Conservation (phyloP, 1,140 invertebrate genomes). For the Melitaea cinxia region DNA sequence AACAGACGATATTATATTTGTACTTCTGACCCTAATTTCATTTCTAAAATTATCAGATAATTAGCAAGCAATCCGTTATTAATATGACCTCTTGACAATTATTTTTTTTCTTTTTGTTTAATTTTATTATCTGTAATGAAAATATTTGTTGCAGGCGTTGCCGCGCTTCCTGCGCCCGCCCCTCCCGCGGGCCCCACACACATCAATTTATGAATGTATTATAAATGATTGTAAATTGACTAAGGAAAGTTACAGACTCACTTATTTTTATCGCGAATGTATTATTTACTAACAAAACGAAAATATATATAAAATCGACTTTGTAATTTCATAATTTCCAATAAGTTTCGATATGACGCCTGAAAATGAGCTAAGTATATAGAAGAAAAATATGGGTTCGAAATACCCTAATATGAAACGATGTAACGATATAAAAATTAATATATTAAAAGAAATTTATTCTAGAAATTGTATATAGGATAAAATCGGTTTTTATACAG, state of each 20-base stretch:
- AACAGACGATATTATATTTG: too few relatives aligned
- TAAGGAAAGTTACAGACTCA: slow-evolving; percentile 2
- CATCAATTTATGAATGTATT: slow-evolving; percentile 50
- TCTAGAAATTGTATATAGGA: neutral
- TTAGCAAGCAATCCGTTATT: too few relatives aligned
- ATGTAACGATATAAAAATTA: too few relatives aligned
- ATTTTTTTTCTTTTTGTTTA: too few relatives aligned
- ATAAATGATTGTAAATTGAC: slow-evolving; percentile 17
- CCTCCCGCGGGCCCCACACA: slow-evolving; percentile 28
- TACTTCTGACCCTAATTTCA: too few relatives aligned
- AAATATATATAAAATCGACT: neutral
- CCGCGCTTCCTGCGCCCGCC: slow-evolving; percentile 46
- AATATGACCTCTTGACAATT: too few relatives aligned
- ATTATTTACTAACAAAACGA: slow-evolving; percentile 5
- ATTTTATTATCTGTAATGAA: too few relatives aligned
- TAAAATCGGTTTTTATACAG: neutral
- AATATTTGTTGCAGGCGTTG: slow-evolving; percentile 49
- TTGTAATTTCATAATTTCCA: neutral
- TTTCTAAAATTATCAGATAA: too few relatives aligned
- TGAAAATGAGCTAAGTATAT: neutral
- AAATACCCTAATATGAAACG: neutral
- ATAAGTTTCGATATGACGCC: neutral
- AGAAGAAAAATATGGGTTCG: neutral
- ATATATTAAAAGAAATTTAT: neutral
- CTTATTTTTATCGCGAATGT: slow-evolving; percentile 2